phyloP scores from a whole-genome alignment of 1,140 invertebrate species.

The Vollenhovia emeryi region DNA sequence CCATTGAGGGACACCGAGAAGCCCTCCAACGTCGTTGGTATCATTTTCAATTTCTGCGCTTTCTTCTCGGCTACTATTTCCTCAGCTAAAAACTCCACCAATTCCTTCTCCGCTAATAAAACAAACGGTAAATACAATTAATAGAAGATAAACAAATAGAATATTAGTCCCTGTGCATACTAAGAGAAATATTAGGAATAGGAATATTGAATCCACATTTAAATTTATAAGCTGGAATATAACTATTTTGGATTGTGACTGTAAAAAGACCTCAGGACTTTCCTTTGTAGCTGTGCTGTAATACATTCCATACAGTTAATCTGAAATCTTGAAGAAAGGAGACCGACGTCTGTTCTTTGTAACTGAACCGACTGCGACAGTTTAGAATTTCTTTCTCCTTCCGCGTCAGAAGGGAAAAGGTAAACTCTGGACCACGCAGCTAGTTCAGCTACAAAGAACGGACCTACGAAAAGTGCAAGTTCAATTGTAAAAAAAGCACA shows the following conservation, averaged over 20 bases:
- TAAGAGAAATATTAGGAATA: too few species aligned
- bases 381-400: too few species aligned
- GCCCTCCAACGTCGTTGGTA: conserved; percentile 91
- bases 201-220: too few species aligned
- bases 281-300: neutral
- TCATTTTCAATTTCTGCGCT: conserved; percentile 90
- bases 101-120: conserved; percentile 92
- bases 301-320: neutral
- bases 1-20: conserved; percentile 92
- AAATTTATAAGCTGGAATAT: too few species aligned
- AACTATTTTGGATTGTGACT: too few species aligned
- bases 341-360: too few species aligned
- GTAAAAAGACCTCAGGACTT: conserved; percentile 33
- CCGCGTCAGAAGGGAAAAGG: neutral
- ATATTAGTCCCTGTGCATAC: too few species aligned
- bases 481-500: too few species aligned
- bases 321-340: neutral
- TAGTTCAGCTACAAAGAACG: neutral
- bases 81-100: conserved; percentile 94
- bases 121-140: conserved; percentile 30
- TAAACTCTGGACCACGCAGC: neutral
- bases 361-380: too few species aligned
- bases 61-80: conserved; percentile 96
- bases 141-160: conserved; percentile 46
- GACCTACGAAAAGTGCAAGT: too few species aligned